These are phyloP conservation scores for Phrynocephalus versicolor DNA, from an alignment of 2,113 vertebrate genomes.

Conservation along the genomic window DNA sequence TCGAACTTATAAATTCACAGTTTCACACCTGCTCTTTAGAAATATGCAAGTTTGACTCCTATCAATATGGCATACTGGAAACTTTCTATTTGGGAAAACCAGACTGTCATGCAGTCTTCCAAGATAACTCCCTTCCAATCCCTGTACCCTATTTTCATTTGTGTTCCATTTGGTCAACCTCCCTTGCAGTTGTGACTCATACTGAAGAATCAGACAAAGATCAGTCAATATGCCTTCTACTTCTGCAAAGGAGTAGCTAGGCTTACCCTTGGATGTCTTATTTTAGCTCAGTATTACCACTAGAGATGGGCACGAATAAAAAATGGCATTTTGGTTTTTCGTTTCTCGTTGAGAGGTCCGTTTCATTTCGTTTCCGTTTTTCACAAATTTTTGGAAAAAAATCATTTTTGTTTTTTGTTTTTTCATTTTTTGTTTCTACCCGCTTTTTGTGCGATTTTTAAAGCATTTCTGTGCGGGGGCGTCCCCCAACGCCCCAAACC, in stretches of 20 bases:
- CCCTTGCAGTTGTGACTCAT: not conserved
- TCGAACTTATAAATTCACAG: not conserved
- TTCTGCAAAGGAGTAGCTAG: not conserved
- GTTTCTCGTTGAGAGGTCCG: no score
- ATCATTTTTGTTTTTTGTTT: no score
- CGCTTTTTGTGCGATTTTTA: no score
- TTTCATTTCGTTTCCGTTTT: no score
- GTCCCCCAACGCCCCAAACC: no score
- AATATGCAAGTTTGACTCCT: not conserved
- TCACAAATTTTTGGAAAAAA: no score
- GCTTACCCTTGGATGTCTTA: not conserved
- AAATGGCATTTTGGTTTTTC: no score
- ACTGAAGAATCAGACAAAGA: not conserved
- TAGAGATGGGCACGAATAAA: no score
- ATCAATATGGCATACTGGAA: not conserved
- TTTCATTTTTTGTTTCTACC: no score
- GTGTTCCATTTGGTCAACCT: not conserved
- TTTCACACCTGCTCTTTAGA: not conserved
- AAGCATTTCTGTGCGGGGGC: no score
- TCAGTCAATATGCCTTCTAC: not conserved
- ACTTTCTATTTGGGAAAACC: not conserved
- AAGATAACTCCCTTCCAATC: not conserved
- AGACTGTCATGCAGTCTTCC: not conserved
- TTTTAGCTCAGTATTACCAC: not conserved
- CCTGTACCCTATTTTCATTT: not conserved